Percentiles rank a stretch among this genome's conserved stretches.
Evolutionary conservation across 2,888 invertebrate genomes (phyloP).

Genomic region (Harpagoxenus sublaevis): DNA sequence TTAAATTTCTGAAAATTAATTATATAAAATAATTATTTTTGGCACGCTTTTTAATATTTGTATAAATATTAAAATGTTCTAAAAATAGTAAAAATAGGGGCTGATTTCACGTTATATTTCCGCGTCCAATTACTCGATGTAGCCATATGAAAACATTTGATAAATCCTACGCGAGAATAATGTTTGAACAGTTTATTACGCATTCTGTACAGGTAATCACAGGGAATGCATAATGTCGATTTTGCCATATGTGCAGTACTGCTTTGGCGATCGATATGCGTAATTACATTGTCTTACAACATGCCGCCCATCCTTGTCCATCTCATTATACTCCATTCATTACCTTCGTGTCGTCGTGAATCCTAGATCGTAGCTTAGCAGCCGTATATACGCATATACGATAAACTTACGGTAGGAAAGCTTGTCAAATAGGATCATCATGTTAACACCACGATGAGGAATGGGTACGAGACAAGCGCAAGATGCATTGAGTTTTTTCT

Average conservation of each 20-base stretch:
- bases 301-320: conserved; percentile 44
- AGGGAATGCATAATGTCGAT: neutral
- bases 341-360: conserved; percentile 4
- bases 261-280: conserved; percentile 24
- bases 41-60: no score
- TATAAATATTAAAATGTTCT: neutral
- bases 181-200: conserved; percentile 14
- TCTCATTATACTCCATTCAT: conserved; percentile 29
- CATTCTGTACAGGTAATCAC: neutral
- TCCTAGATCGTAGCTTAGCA: neutral
- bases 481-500: neutral
- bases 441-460: neutral
- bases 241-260: conserved; percentile 24
- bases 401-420: neutral
- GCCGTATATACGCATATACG: neutral
- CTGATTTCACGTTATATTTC: neutral
- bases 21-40: neutral
- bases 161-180: neutral
- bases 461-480: neutral
- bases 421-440: neutral
- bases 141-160: no score
- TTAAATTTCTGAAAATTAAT: neutral
- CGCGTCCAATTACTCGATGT: neutral
- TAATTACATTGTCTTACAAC: conserved; percentile 71
- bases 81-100: neutral